These are phyloP conservation scores for Trachelipus rathkii DNA, from an alignment of 1,140 invertebrate species.

Conservation along the genomic window DNA sequence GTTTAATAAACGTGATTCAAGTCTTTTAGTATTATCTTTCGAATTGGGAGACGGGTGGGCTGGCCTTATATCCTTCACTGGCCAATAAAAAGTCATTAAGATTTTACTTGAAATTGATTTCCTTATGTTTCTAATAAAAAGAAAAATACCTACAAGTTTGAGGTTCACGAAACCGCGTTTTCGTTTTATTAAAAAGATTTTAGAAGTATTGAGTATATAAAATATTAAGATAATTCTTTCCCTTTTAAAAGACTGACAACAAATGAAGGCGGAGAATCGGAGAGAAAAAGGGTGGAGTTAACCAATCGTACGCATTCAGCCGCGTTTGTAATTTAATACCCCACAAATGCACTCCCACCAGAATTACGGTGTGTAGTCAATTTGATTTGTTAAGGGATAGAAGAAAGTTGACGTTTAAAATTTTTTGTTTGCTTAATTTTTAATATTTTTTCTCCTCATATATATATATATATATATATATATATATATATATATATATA, in stretches of 20 bases:
- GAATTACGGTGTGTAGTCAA: slow-evolving; percentile 41
- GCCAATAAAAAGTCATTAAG: not conserved
- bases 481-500: too few relatives aligned
- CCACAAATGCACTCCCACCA: slow-evolving; percentile 37
- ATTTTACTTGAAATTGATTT: not conserved
- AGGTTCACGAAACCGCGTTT: too few relatives aligned
- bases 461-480: too few relatives aligned
- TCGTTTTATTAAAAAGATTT: too few relatives aligned
- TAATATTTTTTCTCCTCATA: too few relatives aligned
- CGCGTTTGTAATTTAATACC: slow-evolving; percentile 42
- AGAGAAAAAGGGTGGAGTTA: slow-evolving; percentile 24
- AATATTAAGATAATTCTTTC: not conserved
- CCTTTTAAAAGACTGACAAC: not conserved
- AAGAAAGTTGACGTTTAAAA: slow-evolving; percentile 35
- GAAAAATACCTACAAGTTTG: not conserved
- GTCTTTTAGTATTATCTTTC: not conserved
- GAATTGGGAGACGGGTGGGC: not conserved
- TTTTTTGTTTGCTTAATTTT: slow-evolving; percentile 9
- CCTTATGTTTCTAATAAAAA: not conserved
- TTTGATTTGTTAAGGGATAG: slow-evolving; percentile 42
- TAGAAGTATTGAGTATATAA: not conserved
- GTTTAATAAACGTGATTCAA: not conserved
- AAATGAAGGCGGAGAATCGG: not conserved
- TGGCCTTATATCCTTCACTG: not conserved
- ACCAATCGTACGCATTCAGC: slow-evolving; percentile 39